Conservation (phyloP, 2,113 vertebrate genomes). For the Saguinus midas region DNA sequence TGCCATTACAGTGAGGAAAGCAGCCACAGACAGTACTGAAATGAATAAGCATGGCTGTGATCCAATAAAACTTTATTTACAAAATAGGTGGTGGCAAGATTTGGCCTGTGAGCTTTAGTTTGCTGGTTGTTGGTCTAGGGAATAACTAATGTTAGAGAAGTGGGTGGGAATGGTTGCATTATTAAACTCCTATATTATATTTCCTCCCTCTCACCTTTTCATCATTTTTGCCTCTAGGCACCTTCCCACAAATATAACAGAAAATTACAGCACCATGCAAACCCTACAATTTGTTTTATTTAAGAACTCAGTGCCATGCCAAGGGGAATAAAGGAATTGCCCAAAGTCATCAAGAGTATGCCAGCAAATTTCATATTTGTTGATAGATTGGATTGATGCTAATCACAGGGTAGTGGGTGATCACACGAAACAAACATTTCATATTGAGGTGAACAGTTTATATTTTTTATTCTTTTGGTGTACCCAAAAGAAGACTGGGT, state of each 20-base stretch:
- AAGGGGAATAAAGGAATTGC: background rate
- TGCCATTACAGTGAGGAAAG: background rate
- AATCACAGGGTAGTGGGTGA: background rate
- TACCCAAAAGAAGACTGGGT: background rate
- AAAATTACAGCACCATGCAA: background rate
- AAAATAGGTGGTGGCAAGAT: background rate
- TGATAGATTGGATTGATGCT: background rate
- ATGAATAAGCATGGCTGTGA: background rate
- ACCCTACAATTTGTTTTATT: slow-evolving; percentile 12
- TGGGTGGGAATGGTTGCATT: background rate
- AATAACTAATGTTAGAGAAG: background rate
- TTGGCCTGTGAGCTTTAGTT: background rate
- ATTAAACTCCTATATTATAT: background rate
- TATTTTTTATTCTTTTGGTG: background rate
- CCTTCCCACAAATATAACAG: background rate
- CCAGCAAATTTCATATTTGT: background rate
- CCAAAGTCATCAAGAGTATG: background rate
- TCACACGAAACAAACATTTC: background rate
- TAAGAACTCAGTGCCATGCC: background rate
- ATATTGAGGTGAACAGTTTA: background rate
- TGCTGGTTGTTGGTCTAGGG: background rate
- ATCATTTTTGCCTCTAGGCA: background rate
- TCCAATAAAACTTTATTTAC: background rate
- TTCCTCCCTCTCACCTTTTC: background rate
- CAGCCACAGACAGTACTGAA: background rate